These are phyloP conservation scores for Lordiphosa collinella DNA, from an alignment of 1,140 invertebrate species.

Conservation along the genomic window DNA sequence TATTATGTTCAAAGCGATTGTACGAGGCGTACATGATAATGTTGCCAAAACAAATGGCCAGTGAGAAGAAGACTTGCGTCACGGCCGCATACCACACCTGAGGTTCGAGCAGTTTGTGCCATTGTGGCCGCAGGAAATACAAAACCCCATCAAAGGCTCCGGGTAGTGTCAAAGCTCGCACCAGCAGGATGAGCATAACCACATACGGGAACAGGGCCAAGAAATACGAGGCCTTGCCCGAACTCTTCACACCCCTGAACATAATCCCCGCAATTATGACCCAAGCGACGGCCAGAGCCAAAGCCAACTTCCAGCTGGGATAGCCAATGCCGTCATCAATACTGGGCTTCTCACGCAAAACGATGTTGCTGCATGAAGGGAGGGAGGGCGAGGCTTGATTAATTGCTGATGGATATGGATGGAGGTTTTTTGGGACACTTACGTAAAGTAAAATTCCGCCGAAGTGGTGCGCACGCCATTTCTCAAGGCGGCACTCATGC, in stretches of 20 bases:
- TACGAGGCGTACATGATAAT: slow-evolving; percentile 91
- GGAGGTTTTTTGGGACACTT: slow-evolving; percentile 48
- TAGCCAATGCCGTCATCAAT: slow-evolving; percentile 87
- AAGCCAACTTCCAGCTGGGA: slow-evolving; percentile 87
- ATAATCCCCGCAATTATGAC: slow-evolving; percentile 87
- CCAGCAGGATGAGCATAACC: slow-evolving; percentile 87
- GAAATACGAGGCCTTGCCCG: slow-evolving; percentile 90
- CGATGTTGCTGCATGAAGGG: slow-evolving; percentile 81
- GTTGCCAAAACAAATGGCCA: slow-evolving; percentile 91
- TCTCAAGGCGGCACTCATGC: slow-evolving; percentile 9
- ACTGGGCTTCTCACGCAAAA: slow-evolving; percentile 84
- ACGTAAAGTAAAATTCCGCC: slow-evolving; percentile 83
- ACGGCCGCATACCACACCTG: slow-evolving; percentile 91
- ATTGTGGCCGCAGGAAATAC: slow-evolving; percentile 89
- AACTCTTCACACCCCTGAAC: slow-evolving; percentile 88
- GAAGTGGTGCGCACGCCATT: slow-evolving; percentile 79
- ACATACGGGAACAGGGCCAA: slow-evolving; percentile 92
- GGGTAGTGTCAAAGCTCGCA: slow-evolving; percentile 86
- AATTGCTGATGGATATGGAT: not conserved
- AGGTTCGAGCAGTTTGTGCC: slow-evolving; percentile 85
- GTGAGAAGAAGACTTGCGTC: slow-evolving; percentile 81
- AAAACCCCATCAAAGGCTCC: slow-evolving; percentile 88
- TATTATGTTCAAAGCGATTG: slow-evolving; percentile 89
- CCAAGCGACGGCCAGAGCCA: slow-evolving; percentile 90
- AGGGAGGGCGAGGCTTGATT: not conserved